Evolutionary conservation across 2,888 invertebrate genomes (phyloP).

Genomic region (Falcaria lacertinaria): DNA sequence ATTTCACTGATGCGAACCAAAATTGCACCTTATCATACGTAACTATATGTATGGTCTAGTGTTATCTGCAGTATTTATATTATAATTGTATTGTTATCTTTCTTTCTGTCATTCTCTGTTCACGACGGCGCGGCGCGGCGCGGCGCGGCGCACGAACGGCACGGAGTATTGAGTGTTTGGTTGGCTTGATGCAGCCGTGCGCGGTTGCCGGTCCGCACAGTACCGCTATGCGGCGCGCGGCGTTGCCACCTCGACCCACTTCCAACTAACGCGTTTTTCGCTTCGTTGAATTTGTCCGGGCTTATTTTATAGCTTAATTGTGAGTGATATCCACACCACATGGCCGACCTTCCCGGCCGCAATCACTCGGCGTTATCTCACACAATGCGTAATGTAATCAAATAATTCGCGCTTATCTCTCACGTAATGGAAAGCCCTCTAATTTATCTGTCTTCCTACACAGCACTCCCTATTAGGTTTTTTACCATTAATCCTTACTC

Average conservation of each 20-base stretch:
- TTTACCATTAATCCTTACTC: too few species aligned
- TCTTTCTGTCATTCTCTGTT: too few species aligned
- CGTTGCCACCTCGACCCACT: slow-evolving; percentile 62
- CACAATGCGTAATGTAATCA: not conserved
- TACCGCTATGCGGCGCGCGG: slow-evolving; percentile 66
- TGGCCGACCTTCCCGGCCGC: slow-evolving; percentile 13
- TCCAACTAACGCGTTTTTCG: slow-evolving; percentile 51
- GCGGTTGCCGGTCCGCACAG: slow-evolving; percentile 41
- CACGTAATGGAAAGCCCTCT: not conserved
- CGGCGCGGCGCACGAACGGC: too few species aligned
- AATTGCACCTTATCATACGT: too few species aligned
- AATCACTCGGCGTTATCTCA: slow-evolving; percentile 1
- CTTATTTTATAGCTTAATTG: slow-evolving; percentile 31
- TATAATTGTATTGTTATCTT: too few species aligned
- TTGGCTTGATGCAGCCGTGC: slow-evolving; percentile 14
- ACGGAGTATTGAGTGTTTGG: too few species aligned
- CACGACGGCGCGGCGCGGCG: too few species aligned
- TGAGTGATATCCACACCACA: slow-evolving; percentile 20
- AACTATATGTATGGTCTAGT: too few species aligned
- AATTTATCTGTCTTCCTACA: not conserved
- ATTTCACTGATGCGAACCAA: too few species aligned
- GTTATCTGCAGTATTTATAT: too few species aligned
- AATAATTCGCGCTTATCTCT: not conserved
- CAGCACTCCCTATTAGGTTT: too few species aligned
- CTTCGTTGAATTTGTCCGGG: slow-evolving; percentile 48